These are phyloP conservation scores for Diplolepis rosae DNA, from an alignment of 2,888 invertebrate species.

Conservation along the genomic window DNA sequence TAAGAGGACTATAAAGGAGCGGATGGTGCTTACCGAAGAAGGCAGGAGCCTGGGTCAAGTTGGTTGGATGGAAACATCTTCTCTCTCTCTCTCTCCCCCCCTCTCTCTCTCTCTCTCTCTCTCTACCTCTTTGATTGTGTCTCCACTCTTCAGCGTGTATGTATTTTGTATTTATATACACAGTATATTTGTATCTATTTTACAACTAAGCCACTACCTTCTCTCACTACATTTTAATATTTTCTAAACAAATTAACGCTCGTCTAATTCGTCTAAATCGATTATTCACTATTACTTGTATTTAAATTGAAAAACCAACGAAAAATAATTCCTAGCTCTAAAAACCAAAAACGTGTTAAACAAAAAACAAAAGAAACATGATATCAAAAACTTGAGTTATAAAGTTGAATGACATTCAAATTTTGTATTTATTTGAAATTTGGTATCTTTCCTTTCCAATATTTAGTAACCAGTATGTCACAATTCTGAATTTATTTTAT, in stretches of 20 bases:
- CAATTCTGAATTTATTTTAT: too few relatives aligned
- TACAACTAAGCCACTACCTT: not conserved
- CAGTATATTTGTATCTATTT: not conserved
- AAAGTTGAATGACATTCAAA: too few relatives aligned
- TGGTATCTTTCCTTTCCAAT: too few relatives aligned
- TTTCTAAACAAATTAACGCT: not conserved
- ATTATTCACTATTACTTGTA: not conserved
- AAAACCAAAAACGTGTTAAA: not conserved
- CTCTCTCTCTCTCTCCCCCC: constrained; percentile 57
- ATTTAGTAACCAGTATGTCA: too few relatives aligned
- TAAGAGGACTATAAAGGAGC: constrained; percentile 72
- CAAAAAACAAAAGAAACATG: too few relatives aligned
- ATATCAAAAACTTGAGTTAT: too few relatives aligned
- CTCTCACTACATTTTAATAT: not conserved
- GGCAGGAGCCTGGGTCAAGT: constrained; percentile 73
- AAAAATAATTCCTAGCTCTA: not conserved
- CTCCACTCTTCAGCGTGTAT: constrained; percentile 43
- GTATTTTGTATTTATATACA: constrained; percentile 30
- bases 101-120: constrained; percentile 43
- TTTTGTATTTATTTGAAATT: too few relatives aligned
- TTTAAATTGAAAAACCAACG: not conserved
- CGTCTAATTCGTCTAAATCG: not conserved
- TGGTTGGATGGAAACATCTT: constrained; percentile 67
- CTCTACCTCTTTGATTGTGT: constrained; percentile 53
- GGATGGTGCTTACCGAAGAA: constrained; percentile 74